These are phyloP conservation scores for Drosophila lacertosa DNA, from an alignment of 1,140 invertebrate genomes.

Conservation along the genomic window DNA sequence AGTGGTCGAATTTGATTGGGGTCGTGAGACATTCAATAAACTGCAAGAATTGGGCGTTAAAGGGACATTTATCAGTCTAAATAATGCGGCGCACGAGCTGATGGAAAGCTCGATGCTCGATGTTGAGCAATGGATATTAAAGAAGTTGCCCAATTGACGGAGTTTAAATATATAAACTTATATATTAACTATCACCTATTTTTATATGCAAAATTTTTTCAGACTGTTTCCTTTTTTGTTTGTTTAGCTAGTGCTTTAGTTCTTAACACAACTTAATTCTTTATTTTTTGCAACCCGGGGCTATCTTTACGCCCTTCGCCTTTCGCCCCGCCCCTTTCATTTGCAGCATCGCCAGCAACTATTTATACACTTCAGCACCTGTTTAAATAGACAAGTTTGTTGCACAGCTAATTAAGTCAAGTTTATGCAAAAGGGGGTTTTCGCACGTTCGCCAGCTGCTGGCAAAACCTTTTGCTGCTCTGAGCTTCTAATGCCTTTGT, in stretches of 20 bases:
- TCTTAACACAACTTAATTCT: not conserved
- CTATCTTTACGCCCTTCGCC: not conserved
- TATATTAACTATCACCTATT: too few species aligned
- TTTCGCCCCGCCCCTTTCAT: slow-evolving; percentile 12
- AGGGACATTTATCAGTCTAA: slow-evolving; percentile 16
- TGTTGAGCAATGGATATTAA: slow-evolving; percentile 21
- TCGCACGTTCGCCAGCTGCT: slow-evolving; percentile 37
- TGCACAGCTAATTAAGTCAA: slow-evolving; percentile 80
- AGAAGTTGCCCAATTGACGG: slow-evolving; percentile 18
- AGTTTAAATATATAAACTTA: too few species aligned
- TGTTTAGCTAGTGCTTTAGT: not conserved
- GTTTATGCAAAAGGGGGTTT: slow-evolving; percentile 70
- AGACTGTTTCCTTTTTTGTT: not conserved
- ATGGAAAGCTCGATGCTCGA: slow-evolving; percentile 9
- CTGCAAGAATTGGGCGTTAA: slow-evolving; percentile 15
- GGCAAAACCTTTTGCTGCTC: slow-evolving; percentile 1
- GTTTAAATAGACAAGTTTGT: slow-evolving; percentile 79
- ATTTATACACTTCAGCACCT: slow-evolving; percentile 58
- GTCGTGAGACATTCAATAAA: slow-evolving; percentile 13
- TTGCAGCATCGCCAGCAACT: slow-evolving; percentile 4
- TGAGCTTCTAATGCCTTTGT: slow-evolving; percentile 39
- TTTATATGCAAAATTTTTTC: too few species aligned
- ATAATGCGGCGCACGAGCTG: slow-evolving; percentile 20
- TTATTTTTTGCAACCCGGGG: too few species aligned
- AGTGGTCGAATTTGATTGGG: slow-evolving; percentile 27